These are phyloP conservation scores for Phyllostomus hastatus DNA, from an alignment of 2,113 vertebrate species.

Conservation along the genomic window DNA sequence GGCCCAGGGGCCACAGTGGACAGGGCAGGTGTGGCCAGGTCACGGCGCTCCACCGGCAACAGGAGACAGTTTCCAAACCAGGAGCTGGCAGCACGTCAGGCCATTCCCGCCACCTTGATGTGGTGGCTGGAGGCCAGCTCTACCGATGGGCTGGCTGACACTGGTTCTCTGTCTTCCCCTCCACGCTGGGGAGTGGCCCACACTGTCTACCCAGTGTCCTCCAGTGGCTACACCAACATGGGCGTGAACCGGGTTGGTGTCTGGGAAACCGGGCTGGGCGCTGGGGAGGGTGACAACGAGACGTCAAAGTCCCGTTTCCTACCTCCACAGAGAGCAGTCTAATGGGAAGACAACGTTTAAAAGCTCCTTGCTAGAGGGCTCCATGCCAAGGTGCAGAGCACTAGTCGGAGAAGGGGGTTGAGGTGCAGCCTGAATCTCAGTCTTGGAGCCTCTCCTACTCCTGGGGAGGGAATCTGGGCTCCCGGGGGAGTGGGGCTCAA, in stretches of 20 bases:
- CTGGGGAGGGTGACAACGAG: background rate
- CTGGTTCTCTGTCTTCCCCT: background rate
- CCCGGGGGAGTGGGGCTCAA: background rate
- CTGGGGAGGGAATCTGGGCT: background rate
- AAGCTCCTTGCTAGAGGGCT: background rate
- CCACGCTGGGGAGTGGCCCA: background rate
- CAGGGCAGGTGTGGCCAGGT: background rate
- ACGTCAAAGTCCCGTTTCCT: background rate
- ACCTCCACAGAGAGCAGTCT: background rate
- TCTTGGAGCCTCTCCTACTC: background rate
- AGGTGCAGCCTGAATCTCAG: background rate
- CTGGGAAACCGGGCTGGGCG: background rate
- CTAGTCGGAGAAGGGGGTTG: background rate
- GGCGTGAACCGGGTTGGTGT: background rate
- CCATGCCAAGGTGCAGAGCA: background rate
- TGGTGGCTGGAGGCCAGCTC: background rate
- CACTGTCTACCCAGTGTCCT: background rate
- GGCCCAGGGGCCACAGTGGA: background rate
- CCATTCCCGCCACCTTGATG: background rate
- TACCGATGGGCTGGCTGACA: background rate
- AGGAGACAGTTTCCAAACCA: background rate
- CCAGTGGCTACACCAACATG: background rate
- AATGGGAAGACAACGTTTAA: background rate
- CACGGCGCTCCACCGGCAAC: background rate
- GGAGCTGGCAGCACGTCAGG: background rate